Evolutionary conservation across 2,797 vertebrate genomes (phyloP).

Genomic region (Uromys caudimaculatus): DNA sequence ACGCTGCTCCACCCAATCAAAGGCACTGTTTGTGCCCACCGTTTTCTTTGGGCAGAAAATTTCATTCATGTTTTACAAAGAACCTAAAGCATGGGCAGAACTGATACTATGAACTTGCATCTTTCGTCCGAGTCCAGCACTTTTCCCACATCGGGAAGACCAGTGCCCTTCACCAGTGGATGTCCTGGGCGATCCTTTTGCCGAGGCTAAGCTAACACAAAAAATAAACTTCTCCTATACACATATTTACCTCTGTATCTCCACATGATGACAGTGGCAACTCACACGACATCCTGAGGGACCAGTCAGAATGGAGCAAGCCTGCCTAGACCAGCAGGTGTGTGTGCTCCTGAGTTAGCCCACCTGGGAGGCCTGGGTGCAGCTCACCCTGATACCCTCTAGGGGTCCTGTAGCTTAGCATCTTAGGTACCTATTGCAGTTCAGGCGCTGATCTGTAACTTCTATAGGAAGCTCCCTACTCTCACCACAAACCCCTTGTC

Average conservation of each 20-base stretch:
- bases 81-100: not conserved
- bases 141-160: not conserved
- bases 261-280: not conserved
- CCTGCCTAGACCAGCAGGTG: not conserved
- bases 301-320: not conserved
- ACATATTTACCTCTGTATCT: not conserved
- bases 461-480: not conserved
- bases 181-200: not conserved
- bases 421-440: not conserved
- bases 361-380: not conserved
- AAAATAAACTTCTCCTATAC: not conserved
- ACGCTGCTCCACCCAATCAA: fast-evolving
- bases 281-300: not conserved
- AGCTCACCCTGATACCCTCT: not conserved
- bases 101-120: not conserved
- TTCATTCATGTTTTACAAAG: conserved; percentile 29
- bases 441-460: not conserved
- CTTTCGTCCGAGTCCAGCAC: not conserved
- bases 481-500: not conserved
- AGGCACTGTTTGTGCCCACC: not conserved
- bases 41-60: not conserved
- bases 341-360: not conserved
- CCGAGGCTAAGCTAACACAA: not conserved
- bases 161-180: no score
- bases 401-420: not conserved